Evolutionary conservation across 2,113 vertebrate species (phyloP).

Genomic region (Brachypteracias leptosomus): DNA sequence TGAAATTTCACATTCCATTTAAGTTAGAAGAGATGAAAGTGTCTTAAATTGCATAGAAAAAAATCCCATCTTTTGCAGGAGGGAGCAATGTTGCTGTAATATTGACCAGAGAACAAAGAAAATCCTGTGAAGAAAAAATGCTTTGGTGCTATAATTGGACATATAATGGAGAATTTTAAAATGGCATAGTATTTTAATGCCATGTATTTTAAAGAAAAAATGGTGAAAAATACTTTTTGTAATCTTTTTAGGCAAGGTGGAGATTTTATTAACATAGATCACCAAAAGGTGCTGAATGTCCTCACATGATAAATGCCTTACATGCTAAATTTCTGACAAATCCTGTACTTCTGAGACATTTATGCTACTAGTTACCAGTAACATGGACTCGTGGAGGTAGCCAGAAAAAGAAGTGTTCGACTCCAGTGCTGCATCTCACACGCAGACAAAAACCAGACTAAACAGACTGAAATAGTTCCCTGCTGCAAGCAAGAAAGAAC

Average conservation of each 20-base stretch:
- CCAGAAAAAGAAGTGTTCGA: neutral
- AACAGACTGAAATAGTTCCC: neutral
- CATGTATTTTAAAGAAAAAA: neutral
- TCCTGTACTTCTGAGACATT: neutral
- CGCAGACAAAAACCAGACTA: rapidly evolving
- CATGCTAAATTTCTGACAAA: neutral
- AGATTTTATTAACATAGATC: neutral
- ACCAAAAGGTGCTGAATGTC: neutral
- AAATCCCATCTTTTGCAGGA: neutral
- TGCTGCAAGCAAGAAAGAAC: neutral
- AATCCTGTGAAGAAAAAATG: neutral
- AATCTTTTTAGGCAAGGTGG: neutral
- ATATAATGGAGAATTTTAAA: neutral
- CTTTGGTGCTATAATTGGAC: neutral
- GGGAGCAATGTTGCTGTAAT: neutral
- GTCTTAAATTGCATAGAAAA: neutral
- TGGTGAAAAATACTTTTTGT: neutral
- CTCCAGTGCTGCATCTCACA: neutral
- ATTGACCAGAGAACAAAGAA: neutral
- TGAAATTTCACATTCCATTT: neutral
- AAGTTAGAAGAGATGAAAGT: neutral
- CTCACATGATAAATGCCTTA: too few relatives aligned
- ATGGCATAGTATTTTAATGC: neutral
- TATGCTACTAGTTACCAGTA: neutral
- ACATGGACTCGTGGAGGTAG: rapidly evolving